Conservation (phyloP, 2,113 vertebrate species). For the Callionymus lyra region DNA sequence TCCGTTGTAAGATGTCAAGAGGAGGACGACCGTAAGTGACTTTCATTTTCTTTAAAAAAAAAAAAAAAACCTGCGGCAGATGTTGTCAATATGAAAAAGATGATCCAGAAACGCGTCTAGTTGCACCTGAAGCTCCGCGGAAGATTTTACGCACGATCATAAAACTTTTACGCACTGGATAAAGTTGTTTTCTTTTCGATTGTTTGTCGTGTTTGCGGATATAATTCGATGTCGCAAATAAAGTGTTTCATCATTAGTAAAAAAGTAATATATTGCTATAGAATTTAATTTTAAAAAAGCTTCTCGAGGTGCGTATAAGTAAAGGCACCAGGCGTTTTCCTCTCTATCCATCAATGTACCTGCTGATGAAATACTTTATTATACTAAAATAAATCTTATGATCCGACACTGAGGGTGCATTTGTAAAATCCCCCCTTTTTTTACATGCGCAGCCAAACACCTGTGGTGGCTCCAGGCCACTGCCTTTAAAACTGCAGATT, state of each 20-base stretch:
- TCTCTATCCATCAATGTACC: no score
- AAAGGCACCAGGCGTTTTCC: neutral
- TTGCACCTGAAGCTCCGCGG: no score
- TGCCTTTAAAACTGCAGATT: conserved; percentile 39
- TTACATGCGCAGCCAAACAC: conserved; percentile 31
- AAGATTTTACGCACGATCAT: conserved; percentile 31
- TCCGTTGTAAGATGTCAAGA: conserved; percentile 72
- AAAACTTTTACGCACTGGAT: neutral
- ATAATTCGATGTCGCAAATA: no score
- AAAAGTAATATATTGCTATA: neutral
- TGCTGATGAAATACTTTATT: no score
- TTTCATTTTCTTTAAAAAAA: conserved; percentile 21
- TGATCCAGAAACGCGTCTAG: neutral
- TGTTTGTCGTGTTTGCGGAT: no score
- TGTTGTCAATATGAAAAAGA: no score
- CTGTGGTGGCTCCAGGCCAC: conserved; percentile 49
- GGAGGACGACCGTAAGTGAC: conserved; percentile 70
- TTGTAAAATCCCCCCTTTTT: no score
- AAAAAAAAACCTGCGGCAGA: no score
- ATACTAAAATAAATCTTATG: no score
- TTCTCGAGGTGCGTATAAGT: conserved; percentile 24
- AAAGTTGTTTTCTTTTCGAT: no score
- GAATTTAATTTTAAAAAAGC: neutral
- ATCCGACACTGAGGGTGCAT: no score
- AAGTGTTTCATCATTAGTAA: no score